A percentile compares a stretch with the other conserved stretches of the same genome.
Conservation (phyloP, 1,140 invertebrate genomes). For the Drosophila parvula region DNA sequence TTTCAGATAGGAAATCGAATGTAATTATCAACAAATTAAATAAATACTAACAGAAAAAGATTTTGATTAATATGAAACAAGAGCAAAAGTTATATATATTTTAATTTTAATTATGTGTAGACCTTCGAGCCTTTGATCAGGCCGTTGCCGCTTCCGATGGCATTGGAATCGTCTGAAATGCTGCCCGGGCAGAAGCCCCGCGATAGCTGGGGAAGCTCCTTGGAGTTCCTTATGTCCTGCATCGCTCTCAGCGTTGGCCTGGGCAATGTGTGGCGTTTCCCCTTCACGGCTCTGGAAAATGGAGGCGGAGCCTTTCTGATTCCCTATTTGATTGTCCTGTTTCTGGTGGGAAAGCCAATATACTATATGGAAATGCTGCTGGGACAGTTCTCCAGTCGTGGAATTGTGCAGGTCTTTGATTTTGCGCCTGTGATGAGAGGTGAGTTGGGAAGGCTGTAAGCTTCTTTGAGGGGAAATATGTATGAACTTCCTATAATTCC, state of each 20-base stretch:
- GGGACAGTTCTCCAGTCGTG: conserved; percentile 91
- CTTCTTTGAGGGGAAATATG: neutral
- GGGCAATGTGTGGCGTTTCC: conserved; percentile 88
- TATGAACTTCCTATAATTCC: no score
- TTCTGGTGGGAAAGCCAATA: conserved; percentile 93
- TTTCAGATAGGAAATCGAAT: neutral
- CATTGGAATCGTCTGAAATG: conserved; percentile 30
- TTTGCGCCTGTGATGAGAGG: conserved; percentile 88
- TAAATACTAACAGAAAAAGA: neutral
- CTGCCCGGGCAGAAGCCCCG: conserved; percentile 75
- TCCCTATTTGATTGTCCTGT: conserved; percentile 92
- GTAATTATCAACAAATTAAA: neutral
- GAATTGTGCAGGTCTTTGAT: conserved; percentile 88
- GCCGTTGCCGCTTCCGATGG: conserved; percentile 13
- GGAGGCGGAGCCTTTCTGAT: conserved; percentile 91
- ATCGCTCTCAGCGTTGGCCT: conserved; percentile 95
- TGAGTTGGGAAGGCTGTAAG: conserved; percentile 63
- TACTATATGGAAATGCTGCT: conserved; percentile 95
- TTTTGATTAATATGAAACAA: neutral
- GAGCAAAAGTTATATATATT: neutral
- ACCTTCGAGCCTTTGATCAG: conserved; percentile 28
- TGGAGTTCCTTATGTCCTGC: conserved; percentile 95
- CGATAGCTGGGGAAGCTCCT: conserved; percentile 92
- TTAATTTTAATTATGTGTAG: neutral
- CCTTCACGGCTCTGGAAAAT: conserved; percentile 93